Base-by-base conservation (phyloP, 2,113 vertebrate species). In the Xiphophorus hellerii region DNA sequence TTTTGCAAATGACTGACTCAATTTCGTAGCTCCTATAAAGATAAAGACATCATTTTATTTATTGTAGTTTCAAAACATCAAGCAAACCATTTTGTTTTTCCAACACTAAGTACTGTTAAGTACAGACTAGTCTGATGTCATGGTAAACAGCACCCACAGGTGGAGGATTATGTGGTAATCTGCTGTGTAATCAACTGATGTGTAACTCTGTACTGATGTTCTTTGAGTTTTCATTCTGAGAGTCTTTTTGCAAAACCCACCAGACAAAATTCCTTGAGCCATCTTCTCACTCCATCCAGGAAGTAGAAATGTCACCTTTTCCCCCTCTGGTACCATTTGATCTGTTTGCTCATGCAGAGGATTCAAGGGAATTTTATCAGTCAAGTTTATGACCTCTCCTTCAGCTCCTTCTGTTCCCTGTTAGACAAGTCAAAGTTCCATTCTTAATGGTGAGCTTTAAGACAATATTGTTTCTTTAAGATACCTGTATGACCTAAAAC, bases 231-330 rank as follows among this genome's bases (percentile, higher is more conserved):
- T 48, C 17, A 17, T 20, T 48, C 44, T 48, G 44, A 20, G 14
- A 13, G 17, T 48, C 44, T 5, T 58, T 33, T 33, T 14, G 11
- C 64, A 9, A 76, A 37, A 77, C 88, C 62, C 35, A 98, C 97
- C 97, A 95, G 96, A 89, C 83, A 98, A 86, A 78, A 99, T 99
- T 90, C 96, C 94, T 60, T 96, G 96, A 14, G 96, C 95, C 85
- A 99, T 94, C 77, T 96, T 98, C 90, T 97, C 96, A 88, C 98
- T 98, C 97, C 98, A 99, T 33, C 95, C 96, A 58, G 97, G 97
- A 65, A 97, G 68, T 5, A 88, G 90, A 12, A 85, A 89, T 81
- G 91, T 95, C 33, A 89, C 86, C 48, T 92, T 91, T 60, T 94
- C 94, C 17, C 5, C 78, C 25, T 79, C 28, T 22, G 67, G 31